phyloP scores from a whole-genome alignment of 2,113 vertebrate genomes.

The Vireo altiloquus region DNA sequence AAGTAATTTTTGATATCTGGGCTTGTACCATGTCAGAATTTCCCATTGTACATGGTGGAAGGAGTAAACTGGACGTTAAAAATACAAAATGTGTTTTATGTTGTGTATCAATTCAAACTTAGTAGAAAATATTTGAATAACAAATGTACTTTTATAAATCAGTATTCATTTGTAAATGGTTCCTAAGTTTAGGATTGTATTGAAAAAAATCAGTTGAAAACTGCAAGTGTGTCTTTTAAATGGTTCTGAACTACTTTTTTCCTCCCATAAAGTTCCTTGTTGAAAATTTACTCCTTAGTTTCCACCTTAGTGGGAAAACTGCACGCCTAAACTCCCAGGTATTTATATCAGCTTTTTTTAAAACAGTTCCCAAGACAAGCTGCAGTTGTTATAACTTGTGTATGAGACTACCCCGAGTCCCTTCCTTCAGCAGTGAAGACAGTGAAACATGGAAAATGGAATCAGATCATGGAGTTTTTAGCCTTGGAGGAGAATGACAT shows the following conservation, averaged over 20 bases:
- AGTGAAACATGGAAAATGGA: neutral
- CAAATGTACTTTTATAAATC: neutral
- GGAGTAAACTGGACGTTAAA: neutral
- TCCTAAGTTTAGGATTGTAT: neutral
- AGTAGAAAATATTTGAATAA: neutral
- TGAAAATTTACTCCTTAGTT: neutral
- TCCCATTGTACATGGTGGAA: neutral
- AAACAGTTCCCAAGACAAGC: neutral
- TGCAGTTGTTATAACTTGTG: neutral
- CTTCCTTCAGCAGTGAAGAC: neutral
- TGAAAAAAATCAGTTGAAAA: neutral
- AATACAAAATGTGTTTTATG: neutral
- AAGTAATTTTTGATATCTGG: neutral
- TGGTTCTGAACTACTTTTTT: neutral
- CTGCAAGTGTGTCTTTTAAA: neutral
- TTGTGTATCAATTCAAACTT: neutral
- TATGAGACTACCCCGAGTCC: neutral
- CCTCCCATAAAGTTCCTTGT: neutral
- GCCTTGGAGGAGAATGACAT: neutral
- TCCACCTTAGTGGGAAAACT: neutral
- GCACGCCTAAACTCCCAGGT: neutral
- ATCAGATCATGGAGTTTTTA: neutral
- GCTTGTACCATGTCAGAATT: neutral
- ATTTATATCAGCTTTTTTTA: neutral
- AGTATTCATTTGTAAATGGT: neutral